Conservation (phyloP, 2,888 invertebrate genomes). For the Cephonodes hylas region DNA sequence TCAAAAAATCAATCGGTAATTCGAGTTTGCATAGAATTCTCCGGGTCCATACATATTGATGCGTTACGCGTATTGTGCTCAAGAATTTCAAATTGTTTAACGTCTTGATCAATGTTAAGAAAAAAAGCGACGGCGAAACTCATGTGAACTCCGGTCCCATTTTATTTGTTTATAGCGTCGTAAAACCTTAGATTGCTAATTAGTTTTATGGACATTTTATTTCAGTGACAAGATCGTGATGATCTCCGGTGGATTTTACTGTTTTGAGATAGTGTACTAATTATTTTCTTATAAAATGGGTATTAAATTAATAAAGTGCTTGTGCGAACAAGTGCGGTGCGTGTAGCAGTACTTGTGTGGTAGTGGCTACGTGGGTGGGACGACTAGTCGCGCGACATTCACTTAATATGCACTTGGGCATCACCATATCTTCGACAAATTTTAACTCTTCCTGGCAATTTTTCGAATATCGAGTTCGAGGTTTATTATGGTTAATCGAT, state of each 20-base stretch:
- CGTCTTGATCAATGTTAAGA: constrained; percentile 59
- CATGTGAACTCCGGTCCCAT: constrained; percentile 51
- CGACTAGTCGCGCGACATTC: neutral
- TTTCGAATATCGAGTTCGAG: neutral
- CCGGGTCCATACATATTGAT: constrained; percentile 53
- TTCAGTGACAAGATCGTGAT: constrained; percentile 45
- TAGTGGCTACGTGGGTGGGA: neutral
- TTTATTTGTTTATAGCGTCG: constrained; percentile 70
- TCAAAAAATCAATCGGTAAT: constrained; percentile 17
- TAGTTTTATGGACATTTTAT: constrained; percentile 69
- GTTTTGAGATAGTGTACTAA: constrained; percentile 9
- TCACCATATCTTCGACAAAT: neutral
- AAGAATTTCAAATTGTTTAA: constrained; percentile 57
- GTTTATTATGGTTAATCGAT: no score
- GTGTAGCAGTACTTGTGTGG: neutral
- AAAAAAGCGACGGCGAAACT: constrained; percentile 55
- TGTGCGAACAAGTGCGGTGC: neutral
- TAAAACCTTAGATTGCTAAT: constrained; percentile 75
- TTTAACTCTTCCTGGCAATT: neutral
- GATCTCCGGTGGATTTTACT: constrained; percentile 26
- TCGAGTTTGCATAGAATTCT: constrained; percentile 15
- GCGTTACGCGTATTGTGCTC: constrained; percentile 43
- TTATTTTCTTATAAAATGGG: constrained; percentile 12
- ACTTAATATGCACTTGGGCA: neutral
- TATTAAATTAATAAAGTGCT: neutral